These are phyloP conservation scores for Phocides pigmalion DNA, from an alignment of 1,140 invertebrate genomes.

Conservation along the genomic window DNA sequence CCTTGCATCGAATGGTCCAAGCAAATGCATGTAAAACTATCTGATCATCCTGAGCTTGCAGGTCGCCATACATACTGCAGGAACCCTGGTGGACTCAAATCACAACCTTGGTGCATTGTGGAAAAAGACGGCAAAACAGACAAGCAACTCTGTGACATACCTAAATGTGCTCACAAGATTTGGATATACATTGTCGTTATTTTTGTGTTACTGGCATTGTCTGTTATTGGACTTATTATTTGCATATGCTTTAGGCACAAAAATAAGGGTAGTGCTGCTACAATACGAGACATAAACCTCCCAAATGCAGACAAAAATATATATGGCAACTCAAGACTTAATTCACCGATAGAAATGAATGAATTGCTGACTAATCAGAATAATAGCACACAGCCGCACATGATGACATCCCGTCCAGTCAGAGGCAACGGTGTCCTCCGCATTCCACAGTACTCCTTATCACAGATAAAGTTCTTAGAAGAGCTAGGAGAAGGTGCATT, in stretches of 20 bases:
- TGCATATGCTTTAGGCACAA: constrained; percentile 82
- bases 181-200: constrained; percentile 85
- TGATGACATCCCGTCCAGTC: constrained; percentile 75
- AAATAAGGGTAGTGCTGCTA: constrained; percentile 84
- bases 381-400: constrained; percentile 77
- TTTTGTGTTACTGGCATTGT: constrained; percentile 66
- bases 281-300: constrained; percentile 87
- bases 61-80: constrained; percentile 95
- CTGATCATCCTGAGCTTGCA: constrained; percentile 92
- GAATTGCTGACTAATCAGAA: constrained; percentile 87
- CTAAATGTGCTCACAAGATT: constrained; percentile 90
- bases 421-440: constrained; percentile 84
- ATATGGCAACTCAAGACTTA: constrained; percentile 88
- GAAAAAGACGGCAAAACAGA: constrained; percentile 86
- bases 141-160: constrained; percentile 92
- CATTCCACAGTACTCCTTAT: constrained; percentile 89
- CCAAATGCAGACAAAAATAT: constrained; percentile 91
- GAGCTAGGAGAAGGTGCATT: constrained; percentile 98
- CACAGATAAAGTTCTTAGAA: constrained; percentile 94
- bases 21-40: constrained; percentile 89
- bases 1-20: constrained; percentile 93
- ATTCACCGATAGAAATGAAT: constrained; percentile 91
- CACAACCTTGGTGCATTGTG: constrained; percentile 96
- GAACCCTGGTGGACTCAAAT: constrained; percentile 92
- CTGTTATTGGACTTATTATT: constrained; percentile 70